These are phyloP conservation scores for Stichodactyla helianthus DNA, from an alignment of 64 coral and sea anemone species.

Conservation along the genomic window DNA sequence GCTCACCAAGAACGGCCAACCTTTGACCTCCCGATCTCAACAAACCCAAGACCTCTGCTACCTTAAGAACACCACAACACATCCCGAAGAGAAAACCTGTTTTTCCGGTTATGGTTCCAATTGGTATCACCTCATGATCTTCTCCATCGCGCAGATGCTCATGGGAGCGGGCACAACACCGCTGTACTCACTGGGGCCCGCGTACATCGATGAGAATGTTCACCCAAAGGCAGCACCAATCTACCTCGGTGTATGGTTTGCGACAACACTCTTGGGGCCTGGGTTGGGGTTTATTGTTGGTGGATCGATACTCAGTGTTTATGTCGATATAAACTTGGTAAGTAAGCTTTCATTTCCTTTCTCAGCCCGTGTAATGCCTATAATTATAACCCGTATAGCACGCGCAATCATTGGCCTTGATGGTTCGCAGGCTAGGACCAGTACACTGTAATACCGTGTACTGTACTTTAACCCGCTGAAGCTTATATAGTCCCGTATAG, in stretches of 20 bases:
- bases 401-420: no score
- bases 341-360: no score
- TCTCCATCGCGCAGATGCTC: conserved; percentile 55
- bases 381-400: no score
- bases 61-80: not conserved
- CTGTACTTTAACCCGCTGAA: no score
- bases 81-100: not conserved
- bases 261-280: conserved; percentile 54
- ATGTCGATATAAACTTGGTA: no score
- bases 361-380: no score
- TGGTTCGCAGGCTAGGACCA: no score
- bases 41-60: not conserved
- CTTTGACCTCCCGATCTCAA: no score
- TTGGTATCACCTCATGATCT: conserved; percentile 73
- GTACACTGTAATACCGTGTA: no score
- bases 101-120: not conserved
- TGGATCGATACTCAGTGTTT: conserved; percentile 53
- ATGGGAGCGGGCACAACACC: conserved; percentile 77
- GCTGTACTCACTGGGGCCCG: conserved; percentile 67
- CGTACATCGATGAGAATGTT: conserved; percentile 87
- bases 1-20: no score
- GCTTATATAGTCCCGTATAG: no score
- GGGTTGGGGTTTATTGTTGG: conserved; percentile 62
- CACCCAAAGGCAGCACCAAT: conserved; percentile 63
- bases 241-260: conserved; percentile 58